phyloP scores from a whole-genome alignment of 2,797 vertebrate species.

The Adrianichthys oophorus region DNA sequence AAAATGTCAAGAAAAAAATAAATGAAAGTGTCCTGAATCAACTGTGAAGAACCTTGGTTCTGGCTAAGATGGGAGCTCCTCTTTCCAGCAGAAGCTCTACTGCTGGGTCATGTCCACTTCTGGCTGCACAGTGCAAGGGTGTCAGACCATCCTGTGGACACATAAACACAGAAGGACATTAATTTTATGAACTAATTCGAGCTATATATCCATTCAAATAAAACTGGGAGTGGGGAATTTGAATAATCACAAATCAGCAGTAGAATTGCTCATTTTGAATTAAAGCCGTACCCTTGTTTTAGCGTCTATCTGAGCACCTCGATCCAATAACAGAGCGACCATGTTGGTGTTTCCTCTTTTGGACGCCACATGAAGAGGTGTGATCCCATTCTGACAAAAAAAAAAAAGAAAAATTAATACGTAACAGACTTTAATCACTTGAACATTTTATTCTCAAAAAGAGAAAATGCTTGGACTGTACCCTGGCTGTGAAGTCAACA shows the following conservation, averaged over 20 bases:
- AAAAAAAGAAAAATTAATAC: conserved; percentile 13
- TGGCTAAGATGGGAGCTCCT: conserved; percentile 91
- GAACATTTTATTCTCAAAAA: neutral
- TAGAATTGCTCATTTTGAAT: neutral
- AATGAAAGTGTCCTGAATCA: neutral
- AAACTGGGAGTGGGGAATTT: neutral
- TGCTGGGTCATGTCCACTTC: conserved; percentile 91
- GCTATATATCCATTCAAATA: neutral
- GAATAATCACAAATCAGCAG: neutral
- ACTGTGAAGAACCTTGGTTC: conserved; percentile 86
- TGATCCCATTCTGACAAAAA: conserved; percentile 89
- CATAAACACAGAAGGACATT: neutral
- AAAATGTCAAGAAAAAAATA: neutral
- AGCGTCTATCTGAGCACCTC: conserved; percentile 92
- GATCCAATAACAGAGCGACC: conserved; percentile 93
- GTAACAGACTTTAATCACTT: neutral
- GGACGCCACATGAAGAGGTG: conserved; percentile 95
- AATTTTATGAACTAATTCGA: neutral
- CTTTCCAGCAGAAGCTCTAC: conserved; percentile 90
- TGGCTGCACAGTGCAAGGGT: conserved; percentile 93
- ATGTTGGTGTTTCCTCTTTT: conserved; percentile 98
- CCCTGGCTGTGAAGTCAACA: conserved; percentile 97
- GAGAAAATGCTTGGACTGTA: conserved; percentile 59
- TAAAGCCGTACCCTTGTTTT: conserved; percentile 90
- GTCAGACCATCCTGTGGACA: conserved; percentile 89